Evolutionary conservation across 1,140 invertebrate species (phyloP), one percentile per base, ranked within the genome.

Genomic region (Glossosoma conforme): DNA sequence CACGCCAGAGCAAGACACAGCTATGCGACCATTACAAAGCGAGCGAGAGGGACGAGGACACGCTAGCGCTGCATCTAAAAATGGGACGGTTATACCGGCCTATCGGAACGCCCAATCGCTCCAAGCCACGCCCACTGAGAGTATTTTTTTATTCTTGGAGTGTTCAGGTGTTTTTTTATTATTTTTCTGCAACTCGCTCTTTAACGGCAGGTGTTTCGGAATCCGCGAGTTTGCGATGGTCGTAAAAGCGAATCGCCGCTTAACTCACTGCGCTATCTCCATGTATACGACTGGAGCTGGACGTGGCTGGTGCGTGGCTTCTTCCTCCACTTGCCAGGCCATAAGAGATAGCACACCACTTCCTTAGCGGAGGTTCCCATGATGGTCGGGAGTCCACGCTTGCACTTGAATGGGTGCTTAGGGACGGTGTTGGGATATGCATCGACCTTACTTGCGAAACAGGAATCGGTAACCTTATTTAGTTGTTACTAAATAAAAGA

Each of bases 61-160:
- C 18, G 30, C 43, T 28, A 13, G 24, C 18, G 3, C 17, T 18
- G 13, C 11, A n/a, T 25, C 21, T 20, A 21, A 13, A 30, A 20
- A 28, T 36, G 22, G 9, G 44, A 53, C 55, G 25, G 13, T 44
- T 40, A 28, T 36, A 21, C 17, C 38, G 19, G 44, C 40, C 52
- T 46, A 53, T 44, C 20, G 55, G 45, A 52, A 57, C 55, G 55
- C 55, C 55, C 55, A 52, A 22, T 36, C 14, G 33, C 33, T 21
- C 10, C 13, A 11, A 41, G 36, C 48, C 55, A 57, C 55, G 55
- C 55, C 55, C 40, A 38, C 41, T 25, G 13, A 13, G n/a, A 36
- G 44, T 41, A 42, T 50, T 44, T 50, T 48, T 48, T 41, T 41
- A 48, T 41, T 41, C 30, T 33, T 33, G n/a, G 32, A 33, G 30